phyloP scores from a whole-genome alignment of 1,140 invertebrate genomes.

The Palaemon carinicauda region DNA sequence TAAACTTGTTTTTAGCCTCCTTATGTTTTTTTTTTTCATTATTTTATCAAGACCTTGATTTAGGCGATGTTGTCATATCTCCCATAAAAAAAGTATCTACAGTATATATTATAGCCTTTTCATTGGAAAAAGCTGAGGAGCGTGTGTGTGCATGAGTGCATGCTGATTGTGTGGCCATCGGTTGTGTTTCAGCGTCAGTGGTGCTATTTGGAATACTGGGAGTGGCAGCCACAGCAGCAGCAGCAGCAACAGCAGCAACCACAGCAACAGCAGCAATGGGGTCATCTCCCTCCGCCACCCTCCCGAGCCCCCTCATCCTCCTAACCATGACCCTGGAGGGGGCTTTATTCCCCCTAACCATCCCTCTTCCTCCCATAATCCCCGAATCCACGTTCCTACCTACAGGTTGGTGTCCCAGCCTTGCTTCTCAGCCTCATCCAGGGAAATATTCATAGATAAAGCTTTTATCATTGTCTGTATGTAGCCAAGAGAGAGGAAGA shows the following conservation, averaged over 20 bases:
- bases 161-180: constrained; percentile 43
- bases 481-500: too few species aligned
- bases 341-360: constrained; percentile 27
- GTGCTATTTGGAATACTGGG: constrained; percentile 36
- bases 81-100: background rate
- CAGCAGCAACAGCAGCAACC: constrained; percentile 29
- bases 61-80: background rate
- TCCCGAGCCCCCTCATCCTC: constrained; percentile 45
- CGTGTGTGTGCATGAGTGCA: constrained; percentile 48
- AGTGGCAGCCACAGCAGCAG: constrained; percentile 30
- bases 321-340: constrained; percentile 53
- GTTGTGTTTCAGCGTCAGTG: constrained; percentile 50
- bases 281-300: constrained; percentile 39
- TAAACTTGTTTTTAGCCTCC: background rate
- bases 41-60: background rate
- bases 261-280: constrained; percentile 44
- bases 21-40: background rate
- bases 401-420: constrained; percentile 74
- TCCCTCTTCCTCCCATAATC: constrained; percentile 64
- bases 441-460: background rate
- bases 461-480: too few species aligned
- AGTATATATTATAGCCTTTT: background rate
- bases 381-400: constrained; percentile 80
- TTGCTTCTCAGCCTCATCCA: constrained; percentile 25
- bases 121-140: constrained; percentile 6